Conservation (phyloP, 2,888 invertebrate species). For the Sarcophaga caerulescens region DNA sequence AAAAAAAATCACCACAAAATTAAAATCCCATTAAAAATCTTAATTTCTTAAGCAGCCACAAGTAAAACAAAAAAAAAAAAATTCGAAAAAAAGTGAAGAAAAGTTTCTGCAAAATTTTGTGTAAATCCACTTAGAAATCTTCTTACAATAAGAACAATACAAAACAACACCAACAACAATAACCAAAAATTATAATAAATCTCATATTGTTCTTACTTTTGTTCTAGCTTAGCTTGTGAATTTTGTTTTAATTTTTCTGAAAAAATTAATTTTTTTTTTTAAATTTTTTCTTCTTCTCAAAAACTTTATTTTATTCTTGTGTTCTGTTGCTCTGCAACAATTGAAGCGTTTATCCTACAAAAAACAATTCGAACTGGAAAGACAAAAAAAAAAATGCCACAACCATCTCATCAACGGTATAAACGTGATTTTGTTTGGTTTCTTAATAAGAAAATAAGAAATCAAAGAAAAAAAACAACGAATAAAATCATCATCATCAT, state of each 20-base stretch:
- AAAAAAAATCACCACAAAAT: constrained; percentile 9
- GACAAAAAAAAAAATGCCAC: constrained; percentile 57
- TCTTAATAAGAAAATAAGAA: constrained; percentile 44
- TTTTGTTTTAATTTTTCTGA: constrained; percentile 4
- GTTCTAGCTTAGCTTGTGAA: constrained; percentile 41
- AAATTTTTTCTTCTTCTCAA: not conserved
- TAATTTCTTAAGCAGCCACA: not conserved
- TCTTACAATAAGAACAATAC: constrained; percentile 26
- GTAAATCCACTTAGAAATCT: constrained; percentile 38
- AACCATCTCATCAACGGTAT: constrained; percentile 69
- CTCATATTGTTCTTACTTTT: constrained; percentile 22
- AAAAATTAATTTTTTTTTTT: not conserved
- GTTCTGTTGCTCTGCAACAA: constrained; percentile 50
- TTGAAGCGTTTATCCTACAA: constrained; percentile 63
- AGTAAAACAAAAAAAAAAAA: not conserved
- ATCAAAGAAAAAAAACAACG: not conserved
- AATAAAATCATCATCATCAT: constrained; percentile 24
- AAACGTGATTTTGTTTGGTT: constrained; percentile 71
- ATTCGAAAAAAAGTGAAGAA: constrained; percentile 11
- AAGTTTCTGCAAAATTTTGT: constrained; percentile 21
- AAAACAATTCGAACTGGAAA: constrained; percentile 20
- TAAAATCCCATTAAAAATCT: constrained; percentile 53
- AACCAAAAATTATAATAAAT: constrained; percentile 48
- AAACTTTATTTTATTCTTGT: constrained; percentile 1
- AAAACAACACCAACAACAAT: constrained; percentile 15